Percentiles rank a stretch among this genome's conserved stretches.
These are phyloP conservation scores for Pollenia angustigena DNA, from an alignment of 2,888 invertebrate genomes.

Conservation along the genomic window DNA sequence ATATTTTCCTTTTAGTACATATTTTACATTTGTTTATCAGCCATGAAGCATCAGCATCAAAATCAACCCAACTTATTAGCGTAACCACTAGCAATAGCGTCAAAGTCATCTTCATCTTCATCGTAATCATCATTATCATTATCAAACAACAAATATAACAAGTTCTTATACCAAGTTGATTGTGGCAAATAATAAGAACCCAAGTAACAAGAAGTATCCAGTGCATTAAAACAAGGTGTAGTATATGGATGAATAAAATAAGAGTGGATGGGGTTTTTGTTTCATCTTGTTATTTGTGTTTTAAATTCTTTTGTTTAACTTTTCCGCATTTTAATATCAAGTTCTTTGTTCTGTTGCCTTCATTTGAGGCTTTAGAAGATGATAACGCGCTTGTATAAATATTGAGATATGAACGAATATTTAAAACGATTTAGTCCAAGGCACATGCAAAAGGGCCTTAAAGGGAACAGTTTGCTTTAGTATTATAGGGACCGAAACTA, in stretches of 20 bases:
- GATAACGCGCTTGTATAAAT: conserved; percentile 8
- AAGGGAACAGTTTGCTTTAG: background rate
- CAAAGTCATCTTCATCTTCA: conserved; percentile 31
- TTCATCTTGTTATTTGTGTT: conserved; percentile 32
- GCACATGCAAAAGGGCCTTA: background rate
- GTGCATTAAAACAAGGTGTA: conserved; percentile 22
- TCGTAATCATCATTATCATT: conserved; percentile 50
- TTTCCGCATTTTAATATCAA: conserved; percentile 38
- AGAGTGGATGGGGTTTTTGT: conserved; percentile 5
- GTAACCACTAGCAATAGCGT: conserved; percentile 4
- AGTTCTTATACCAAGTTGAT: background rate
- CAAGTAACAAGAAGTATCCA: background rate
- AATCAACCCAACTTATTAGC: conserved; percentile 30
- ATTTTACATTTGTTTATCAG: conserved; percentile 49
- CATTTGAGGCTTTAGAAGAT: background rate
- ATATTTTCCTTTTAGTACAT: conserved; percentile 17
- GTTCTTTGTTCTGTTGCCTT: conserved; percentile 18
- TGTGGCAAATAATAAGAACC: conserved; percentile 10
- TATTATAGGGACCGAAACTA: background rate
- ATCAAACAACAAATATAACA: conserved; percentile 21
- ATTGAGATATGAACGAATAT: background rate
- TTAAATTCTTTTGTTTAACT: conserved; percentile 39
- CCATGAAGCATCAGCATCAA: conserved; percentile 26
- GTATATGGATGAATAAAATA: background rate
- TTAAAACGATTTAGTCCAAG: background rate